phyloP scores from a whole-genome alignment of 2,113 vertebrate species.

The Mobula hypostoma region DNA sequence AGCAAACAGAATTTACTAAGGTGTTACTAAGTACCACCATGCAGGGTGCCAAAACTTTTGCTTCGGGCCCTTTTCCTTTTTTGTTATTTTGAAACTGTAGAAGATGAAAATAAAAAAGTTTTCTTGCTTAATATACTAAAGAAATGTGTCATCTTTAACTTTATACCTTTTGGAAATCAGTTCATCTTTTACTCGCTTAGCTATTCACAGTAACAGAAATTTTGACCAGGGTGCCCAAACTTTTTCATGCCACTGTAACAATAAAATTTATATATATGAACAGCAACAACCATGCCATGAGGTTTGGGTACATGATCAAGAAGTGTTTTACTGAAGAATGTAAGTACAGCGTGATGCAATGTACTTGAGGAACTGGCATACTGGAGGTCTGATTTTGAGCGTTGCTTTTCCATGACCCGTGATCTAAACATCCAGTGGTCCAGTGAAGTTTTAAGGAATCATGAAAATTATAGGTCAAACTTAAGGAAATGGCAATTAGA shows the following conservation, averaged over 20 bases:
- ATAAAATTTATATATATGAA: background rate
- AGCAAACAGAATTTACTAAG: no score
- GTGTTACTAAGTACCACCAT: no score
- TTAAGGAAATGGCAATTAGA: background rate
- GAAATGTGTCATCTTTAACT: no score
- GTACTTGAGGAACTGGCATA: background rate
- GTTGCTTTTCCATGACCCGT: background rate
- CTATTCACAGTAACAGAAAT: no score
- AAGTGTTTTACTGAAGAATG: background rate
- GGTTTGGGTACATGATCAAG: background rate
- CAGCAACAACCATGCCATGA: background rate
- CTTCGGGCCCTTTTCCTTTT: no score
- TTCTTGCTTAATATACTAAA: no score
- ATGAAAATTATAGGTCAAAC: background rate
- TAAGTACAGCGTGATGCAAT: background rate
- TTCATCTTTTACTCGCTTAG: no score
- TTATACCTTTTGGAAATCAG: no score
- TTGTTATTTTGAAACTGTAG: no score
- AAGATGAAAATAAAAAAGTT: no score
- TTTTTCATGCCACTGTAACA: background rate
- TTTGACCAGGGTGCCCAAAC: no score
- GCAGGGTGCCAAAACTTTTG: no score
- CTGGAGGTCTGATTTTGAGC: background rate
- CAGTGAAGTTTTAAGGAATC: background rate
- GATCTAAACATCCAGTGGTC: background rate